Conservation (phyloP, 2,888 invertebrate species). For the Galerucella calmariensis region DNA sequence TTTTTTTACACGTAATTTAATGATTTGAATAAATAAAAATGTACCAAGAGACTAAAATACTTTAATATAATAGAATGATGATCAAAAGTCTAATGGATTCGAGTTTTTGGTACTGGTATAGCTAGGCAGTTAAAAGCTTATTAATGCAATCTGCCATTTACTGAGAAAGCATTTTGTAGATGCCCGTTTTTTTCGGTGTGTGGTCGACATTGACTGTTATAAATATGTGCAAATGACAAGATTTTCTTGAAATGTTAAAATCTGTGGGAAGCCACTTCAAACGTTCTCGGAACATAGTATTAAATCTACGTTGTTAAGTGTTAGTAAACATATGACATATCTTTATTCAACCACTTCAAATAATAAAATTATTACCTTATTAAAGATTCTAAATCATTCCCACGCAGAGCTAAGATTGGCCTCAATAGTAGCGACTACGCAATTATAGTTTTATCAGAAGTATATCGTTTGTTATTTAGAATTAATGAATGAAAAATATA, state of each 20-base stretch:
- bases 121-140: too few relatives aligned
- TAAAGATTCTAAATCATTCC: conserved; percentile 26
- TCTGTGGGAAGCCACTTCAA: conserved; percentile 8
- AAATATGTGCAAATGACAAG: neutral
- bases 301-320: conserved; percentile 7
- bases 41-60: too few relatives aligned
- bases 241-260: neutral
- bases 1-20: too few relatives aligned
- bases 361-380: conserved; percentile 22
- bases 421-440: conserved; percentile 13
- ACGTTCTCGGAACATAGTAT: neutral
- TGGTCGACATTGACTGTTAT: neutral
- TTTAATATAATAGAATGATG: too few relatives aligned
- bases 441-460: conserved; percentile 16
- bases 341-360: conserved; percentile 16
- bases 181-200: neutral
- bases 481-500: conserved; percentile 16
- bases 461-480: neutral
- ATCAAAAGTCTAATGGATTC: too few relatives aligned
- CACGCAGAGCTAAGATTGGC: conserved; percentile 17
- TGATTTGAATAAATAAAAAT: too few relatives aligned
- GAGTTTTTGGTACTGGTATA: too few relatives aligned
- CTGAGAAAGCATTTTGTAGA: too few relatives aligned
- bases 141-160: too few relatives aligned
- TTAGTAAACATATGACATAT: conserved; percentile 17